Evolutionary conservation across 2,113 vertebrate genomes (phyloP).

Genomic region (Melanerpes formicivorus): DNA sequence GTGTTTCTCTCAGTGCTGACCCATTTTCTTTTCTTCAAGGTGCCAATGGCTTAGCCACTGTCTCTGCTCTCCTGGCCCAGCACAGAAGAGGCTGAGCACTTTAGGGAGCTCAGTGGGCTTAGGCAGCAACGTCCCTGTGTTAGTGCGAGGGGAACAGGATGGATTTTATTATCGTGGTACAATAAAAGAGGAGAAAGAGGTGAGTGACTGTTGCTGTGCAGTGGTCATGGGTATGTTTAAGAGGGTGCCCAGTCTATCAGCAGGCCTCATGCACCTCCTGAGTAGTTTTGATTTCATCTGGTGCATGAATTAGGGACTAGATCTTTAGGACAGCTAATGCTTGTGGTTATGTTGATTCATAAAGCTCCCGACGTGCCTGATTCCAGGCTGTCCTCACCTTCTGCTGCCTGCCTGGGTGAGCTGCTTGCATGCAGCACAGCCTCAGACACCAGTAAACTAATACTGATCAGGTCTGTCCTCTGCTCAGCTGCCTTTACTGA

Average conservation of each 20-base stretch:
- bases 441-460: too few relatives aligned
- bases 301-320: neutral
- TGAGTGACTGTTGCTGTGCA: constrained; percentile 4
- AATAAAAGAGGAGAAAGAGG: constrained; percentile 80
- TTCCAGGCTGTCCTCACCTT: neutral
- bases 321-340: neutral
- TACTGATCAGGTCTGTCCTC: neutral
- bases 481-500: neutral
- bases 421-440: neutral
- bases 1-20: neutral
- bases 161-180: constrained; percentile 84
- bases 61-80: neutral
- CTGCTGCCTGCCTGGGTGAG: neutral
- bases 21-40: constrained; percentile 63
- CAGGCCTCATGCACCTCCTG: neutral
- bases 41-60: constrained; percentile 31
- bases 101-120: neutral
- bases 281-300: neutral
- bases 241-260: neutral
- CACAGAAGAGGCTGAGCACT: neutral
- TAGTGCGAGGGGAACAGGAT: constrained; percentile 82
- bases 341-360: accelerated
- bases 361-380: neutral
- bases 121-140: constrained; percentile 68
- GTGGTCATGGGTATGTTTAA: accelerated